Conservation (phyloP, 2,797 vertebrate genomes). For the Darevskia nairensis region DNA sequence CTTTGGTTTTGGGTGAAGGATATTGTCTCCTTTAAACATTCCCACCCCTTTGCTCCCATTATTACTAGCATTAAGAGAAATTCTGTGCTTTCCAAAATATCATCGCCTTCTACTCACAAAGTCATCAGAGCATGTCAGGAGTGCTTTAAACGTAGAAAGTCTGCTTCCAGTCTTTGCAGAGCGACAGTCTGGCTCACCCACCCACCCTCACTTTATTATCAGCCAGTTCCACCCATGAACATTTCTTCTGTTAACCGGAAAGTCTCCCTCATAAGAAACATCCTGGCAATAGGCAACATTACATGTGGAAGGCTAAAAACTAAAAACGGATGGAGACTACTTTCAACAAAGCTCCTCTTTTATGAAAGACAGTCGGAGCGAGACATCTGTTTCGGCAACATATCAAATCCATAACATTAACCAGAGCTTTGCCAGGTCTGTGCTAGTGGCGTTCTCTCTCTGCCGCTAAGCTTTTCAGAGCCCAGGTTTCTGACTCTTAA, state of each 20-base stretch:
- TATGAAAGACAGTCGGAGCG: conserved; percentile 61
- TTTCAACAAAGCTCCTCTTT: conserved; percentile 49
- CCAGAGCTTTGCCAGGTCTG: conserved; percentile 24
- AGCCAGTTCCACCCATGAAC: conserved; percentile 30
- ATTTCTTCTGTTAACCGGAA: conserved; percentile 62
- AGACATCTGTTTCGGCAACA: conserved; percentile 62
- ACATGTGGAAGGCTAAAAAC: conserved; percentile 52
- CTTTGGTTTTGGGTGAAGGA: conserved; percentile 26
- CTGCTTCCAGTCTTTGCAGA: conserved; percentile 43
- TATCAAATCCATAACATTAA: conserved; percentile 54
- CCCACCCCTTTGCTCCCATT: conserved; percentile 27
- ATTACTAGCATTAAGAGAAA: conserved; percentile 59
- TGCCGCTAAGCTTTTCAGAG: not conserved
- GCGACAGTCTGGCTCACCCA: conserved; percentile 1
- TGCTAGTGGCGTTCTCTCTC: conserved; percentile 11
- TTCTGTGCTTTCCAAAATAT: conserved; percentile 28
- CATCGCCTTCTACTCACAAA: conserved; percentile 12
- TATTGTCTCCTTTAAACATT: conserved; percentile 35
- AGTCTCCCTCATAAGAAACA: conserved; percentile 58
- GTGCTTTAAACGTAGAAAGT: conserved; percentile 52
- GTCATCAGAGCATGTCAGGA: conserved; percentile 57
- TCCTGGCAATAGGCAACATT: conserved; percentile 30
- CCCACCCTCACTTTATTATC: conserved; percentile 12
- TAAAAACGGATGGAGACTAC: conserved; percentile 57
- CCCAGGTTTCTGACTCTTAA: too few relatives aligned